These are phyloP conservation scores for Chloropsis hardwickii DNA, from an alignment of 2,113 vertebrate genomes.

Conservation along the genomic window DNA sequence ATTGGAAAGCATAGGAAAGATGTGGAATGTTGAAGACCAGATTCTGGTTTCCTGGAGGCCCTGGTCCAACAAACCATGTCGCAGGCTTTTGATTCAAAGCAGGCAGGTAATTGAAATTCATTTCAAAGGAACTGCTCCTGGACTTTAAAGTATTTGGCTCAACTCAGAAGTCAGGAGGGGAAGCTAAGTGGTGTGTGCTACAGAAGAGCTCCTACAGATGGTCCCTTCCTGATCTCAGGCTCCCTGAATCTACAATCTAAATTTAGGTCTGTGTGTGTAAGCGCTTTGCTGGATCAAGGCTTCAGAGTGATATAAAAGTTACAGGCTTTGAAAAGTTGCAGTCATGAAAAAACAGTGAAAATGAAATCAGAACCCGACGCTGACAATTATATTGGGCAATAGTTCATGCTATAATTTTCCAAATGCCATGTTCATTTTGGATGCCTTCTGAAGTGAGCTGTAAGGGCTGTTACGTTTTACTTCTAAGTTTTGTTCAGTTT, in stretches of 20 bases:
- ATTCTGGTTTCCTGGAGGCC: slow-evolving; percentile 48
- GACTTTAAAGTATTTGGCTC: slow-evolving; percentile 59
- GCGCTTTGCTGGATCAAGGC: slow-evolving; percentile 40
- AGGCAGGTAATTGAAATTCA: slow-evolving; percentile 51
- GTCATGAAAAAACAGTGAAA: slow-evolving; percentile 28
- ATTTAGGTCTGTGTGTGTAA: slow-evolving; percentile 30
- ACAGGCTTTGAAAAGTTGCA: slow-evolving; percentile 35
- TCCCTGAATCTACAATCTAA: slow-evolving; percentile 48
- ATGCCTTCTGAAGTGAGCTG: slow-evolving; percentile 14
- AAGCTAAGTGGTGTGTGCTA: slow-evolving; percentile 39
- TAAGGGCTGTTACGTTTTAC: slow-evolving; percentile 5
- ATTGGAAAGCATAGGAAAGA: slow-evolving; percentile 17
- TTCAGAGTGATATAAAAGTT: slow-evolving; percentile 25
- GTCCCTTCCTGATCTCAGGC: slow-evolving; percentile 46
- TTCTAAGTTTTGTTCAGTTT: slow-evolving; percentile 24
- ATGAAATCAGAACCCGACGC: neutral
- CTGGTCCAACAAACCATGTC: slow-evolving; percentile 38
- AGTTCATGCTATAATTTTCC: slow-evolving; percentile 10
- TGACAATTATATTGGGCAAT: slow-evolving; percentile 28
- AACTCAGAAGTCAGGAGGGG: slow-evolving; percentile 47
- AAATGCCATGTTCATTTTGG: slow-evolving; percentile 4
- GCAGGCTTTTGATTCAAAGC: slow-evolving; percentile 57
- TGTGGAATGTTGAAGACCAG: neutral
- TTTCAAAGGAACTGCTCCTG: slow-evolving; percentile 47
- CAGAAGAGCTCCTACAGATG: slow-evolving; percentile 46